phyloP scores from a whole-genome alignment of 2,113 vertebrate genomes.

The Antennarius striatus region DNA sequence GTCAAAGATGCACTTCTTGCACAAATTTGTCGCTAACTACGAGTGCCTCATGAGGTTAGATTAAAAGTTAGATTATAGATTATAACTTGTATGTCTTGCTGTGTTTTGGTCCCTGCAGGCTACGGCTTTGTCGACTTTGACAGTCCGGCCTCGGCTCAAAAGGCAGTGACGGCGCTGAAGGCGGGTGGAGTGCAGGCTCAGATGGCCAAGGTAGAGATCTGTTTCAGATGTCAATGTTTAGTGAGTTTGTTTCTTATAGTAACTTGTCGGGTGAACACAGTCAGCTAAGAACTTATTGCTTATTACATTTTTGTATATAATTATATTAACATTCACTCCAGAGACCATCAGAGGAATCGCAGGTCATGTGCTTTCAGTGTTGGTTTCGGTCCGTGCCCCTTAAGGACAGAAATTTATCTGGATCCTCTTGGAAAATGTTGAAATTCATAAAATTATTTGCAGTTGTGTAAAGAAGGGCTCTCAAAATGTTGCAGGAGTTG shows the following conservation, averaged over 20 bases:
- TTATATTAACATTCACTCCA: too few relatives aligned
- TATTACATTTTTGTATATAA: too few relatives aligned
- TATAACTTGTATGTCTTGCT: slow-evolving; percentile 14
- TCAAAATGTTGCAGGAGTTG: neutral
- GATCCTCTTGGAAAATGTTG: too few relatives aligned
- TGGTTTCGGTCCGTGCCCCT: too few relatives aligned
- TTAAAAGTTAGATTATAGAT: neutral
- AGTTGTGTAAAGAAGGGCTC: too few relatives aligned
- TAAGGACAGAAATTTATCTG: too few relatives aligned
- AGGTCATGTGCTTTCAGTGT: too few relatives aligned
- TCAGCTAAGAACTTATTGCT: too few relatives aligned
- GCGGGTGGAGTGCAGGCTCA: slow-evolving; percentile 91
- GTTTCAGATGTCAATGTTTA: neutral
- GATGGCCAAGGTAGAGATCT: slow-evolving; percentile 90
- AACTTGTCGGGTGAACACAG: too few relatives aligned
- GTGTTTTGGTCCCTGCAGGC: slow-evolving; percentile 73
- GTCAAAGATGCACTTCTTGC: neutral
- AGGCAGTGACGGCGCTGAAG: slow-evolving; percentile 89
- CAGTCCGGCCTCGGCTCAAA: slow-evolving; percentile 88
- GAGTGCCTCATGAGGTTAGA: neutral
- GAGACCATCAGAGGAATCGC: too few relatives aligned
- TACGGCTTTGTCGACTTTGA: slow-evolving; percentile 96
- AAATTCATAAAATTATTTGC: too few relatives aligned
- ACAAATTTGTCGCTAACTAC: neutral
- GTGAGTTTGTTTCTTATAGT: too few relatives aligned